phyloP scores from a whole-genome alignment of 2,888 invertebrate genomes.

The Pharmacophagus antenor region DNA sequence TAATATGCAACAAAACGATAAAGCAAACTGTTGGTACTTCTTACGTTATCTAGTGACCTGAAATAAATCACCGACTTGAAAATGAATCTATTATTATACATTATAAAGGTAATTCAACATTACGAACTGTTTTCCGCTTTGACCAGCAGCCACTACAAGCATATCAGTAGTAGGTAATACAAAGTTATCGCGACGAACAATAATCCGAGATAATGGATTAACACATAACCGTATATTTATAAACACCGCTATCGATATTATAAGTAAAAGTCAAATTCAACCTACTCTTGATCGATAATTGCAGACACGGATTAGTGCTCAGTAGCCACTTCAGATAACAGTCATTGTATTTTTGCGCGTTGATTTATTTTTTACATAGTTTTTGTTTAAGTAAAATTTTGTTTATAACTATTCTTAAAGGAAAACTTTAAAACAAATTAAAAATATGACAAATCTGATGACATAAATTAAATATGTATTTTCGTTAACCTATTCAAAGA shows the following conservation, averaged over 20 bases:
- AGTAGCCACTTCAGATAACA: conserved; percentile 29
- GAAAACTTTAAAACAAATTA: not conserved
- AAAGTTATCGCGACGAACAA: conserved; percentile 67
- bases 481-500: no score
- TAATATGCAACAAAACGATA: not conserved
- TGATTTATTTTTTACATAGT: conserved; percentile 24
- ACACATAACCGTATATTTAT: conserved; percentile 67
- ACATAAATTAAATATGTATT: no score
- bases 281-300: conserved; percentile 50
- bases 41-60: not conserved
- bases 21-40: not conserved
- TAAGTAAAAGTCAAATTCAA: conserved; percentile 55
- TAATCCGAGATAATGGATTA: conserved; percentile 80
- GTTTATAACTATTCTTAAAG: not conserved
- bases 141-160: conserved; percentile 27
- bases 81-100: no score
- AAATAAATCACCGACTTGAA: no score
- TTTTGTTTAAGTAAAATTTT: conserved; percentile 4
- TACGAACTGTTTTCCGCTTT: conserved; percentile 15
- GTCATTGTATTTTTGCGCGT: conserved; percentile 23
- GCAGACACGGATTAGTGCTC: conserved; percentile 23
- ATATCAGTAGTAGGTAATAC: conserved; percentile 55
- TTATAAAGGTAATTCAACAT: not conserved
- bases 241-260: conserved; percentile 67
- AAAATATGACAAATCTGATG: not conserved